Evolutionary conservation across 2,797 vertebrate genomes (phyloP).

Genomic region (Brachyrhaphis roseni): DNA sequence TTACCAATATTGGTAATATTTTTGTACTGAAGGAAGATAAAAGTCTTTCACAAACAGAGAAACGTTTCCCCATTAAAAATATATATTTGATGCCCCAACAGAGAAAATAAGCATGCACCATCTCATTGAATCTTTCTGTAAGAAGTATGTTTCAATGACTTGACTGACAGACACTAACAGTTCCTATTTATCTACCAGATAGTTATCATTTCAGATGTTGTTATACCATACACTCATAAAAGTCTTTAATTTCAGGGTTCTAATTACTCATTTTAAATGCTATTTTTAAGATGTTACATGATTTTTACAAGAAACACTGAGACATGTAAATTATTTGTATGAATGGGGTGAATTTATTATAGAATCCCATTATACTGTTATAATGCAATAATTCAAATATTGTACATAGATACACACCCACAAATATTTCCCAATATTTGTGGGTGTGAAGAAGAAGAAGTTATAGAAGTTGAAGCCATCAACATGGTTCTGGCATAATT

Average conservation of each 20-base stretch:
- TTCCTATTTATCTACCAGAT: not conserved
- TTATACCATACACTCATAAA: not conserved
- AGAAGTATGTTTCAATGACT: not conserved
- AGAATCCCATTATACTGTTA: not conserved
- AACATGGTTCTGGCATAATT: not conserved
- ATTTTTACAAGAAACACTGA: not conserved
- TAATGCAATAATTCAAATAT: not conserved
- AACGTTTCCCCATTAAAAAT: constrained; percentile 33
- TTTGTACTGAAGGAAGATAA: constrained; percentile 33
- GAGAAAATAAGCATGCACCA: constrained; percentile 17
- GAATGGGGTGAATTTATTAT: not conserved
- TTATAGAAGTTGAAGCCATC: not conserved
- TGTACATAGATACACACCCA: not conserved
- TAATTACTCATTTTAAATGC: not conserved
- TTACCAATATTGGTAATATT: constrained; percentile 3
- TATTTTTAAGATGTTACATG: not conserved
- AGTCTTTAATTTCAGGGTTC: not conserved
- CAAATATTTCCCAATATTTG: not conserved
- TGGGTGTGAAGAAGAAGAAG: not conserved
- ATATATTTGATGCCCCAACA: constrained; percentile 19
- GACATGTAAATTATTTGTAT: not conserved
- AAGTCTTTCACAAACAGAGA: constrained; percentile 35
- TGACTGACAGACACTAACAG: not conserved
- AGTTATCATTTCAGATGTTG: not conserved
- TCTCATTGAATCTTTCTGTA: not conserved